Evolutionary conservation across 2,797 vertebrate genomes (phyloP), one percentile per base, ranked within the genome.

Genomic region (Ibycter americanus): DNA sequence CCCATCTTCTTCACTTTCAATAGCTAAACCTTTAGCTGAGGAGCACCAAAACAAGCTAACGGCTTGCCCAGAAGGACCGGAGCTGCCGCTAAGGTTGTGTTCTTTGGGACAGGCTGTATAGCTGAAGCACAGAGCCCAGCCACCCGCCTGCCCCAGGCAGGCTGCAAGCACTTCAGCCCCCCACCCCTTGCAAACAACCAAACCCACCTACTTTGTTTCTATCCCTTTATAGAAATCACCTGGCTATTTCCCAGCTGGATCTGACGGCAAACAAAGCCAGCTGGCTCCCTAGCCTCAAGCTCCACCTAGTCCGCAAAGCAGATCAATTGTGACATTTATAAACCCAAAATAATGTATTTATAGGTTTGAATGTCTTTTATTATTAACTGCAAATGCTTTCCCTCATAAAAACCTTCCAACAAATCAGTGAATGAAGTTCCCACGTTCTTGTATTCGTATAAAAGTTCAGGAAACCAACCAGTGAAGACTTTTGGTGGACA

Each of bases 121-220:
- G 2, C 62, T 68, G 4, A 58, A 73, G 16, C 6, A 87, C 14
- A 58, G 3, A 49, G 4, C 5, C 13, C 40, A 78, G 2, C 5
- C 34, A 23, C 12, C 9, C 15, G 26, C 7, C 13, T 15, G 29
- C 11, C 9, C 12, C 16, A 32, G 1, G 1, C 11, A 68, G 2
- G 5, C 42, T 21, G 0, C 7, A 29, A 3, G 3, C 12, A 56
- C 1, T 3, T 12, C 40, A 59, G 0, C 2, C 1, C 6, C 5
- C 1, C 8, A 11, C 0, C 22, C 9, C 9, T 52, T 34, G 18
- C 74, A 32, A 58, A 11, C 5, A 26, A 40, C 4, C 14, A 54
- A 77, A 25, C 3, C 5, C 8, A 25, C 1, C 11, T 6, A 0
- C 3, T 29, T 31, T 9, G 0, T 26, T 78, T 36, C 47, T 56